Evolutionary conservation across 2,797 vertebrate genomes (phyloP), one percentile per base, ranked within the genome.

Genomic region (Onychomys leucogaster): DNA sequence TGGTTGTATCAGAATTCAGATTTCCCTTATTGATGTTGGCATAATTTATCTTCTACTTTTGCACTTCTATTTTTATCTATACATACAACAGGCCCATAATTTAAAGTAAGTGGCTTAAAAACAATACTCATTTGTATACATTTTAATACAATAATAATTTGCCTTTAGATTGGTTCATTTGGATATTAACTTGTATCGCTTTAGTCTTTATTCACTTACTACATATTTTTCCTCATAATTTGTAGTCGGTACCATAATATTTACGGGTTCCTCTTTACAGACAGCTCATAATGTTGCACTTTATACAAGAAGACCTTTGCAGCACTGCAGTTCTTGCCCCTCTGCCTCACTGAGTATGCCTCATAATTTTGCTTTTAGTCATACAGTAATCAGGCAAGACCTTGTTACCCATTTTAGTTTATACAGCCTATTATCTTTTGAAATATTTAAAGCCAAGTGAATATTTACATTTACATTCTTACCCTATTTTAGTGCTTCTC

Each of bases 261-360:
- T 90, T 96, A 81, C 2, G 55, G 63, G 8, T 85, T 65, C 27
- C 73, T 65, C 63, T 93, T 96, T 67, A 61, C 92, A 77, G 55
- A 37, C 46, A 55, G 16, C 88, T 27, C 81, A 19, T 84, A 73
- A 46, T 71, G 57, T 43, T 49, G 16, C 4, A 69, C 41, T 93
- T 95, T 67, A 27, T 59, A 23, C 16, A 41, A 0, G 69, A 27
- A 90, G 55, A 57, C n/a, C 6, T 16, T 67, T 52, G 86, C 1
- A 43, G 71, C 10, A 88, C 19, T 43, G 29, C 43, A 23, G 0
- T 78, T 57, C 21, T 6, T 27, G 14, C n/a, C 19, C 41, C 6
- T 80, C 9, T 37, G 17, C 43, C 37, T 78, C 17, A 32, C 13
- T 71, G 32, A 87, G 11, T 10, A 77, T 52, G 84, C 41, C 13